These are phyloP conservation scores for Tautogolabrus adspersus DNA, from an alignment of 2,113 vertebrate species.

Conservation along the genomic window DNA sequence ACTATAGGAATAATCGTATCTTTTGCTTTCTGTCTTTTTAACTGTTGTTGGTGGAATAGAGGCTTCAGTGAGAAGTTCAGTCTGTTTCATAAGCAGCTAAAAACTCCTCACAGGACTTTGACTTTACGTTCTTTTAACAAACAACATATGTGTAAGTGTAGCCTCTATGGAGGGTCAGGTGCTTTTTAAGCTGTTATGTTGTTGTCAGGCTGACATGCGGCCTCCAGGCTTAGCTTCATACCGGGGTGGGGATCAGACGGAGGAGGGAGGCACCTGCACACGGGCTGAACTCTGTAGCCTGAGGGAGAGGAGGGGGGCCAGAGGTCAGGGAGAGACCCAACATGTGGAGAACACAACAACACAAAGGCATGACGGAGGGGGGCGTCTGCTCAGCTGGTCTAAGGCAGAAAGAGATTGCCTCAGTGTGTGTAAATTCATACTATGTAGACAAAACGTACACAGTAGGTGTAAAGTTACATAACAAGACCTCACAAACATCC, in stretches of 20 bases:
- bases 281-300: constrained; percentile 5
- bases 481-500: neutral
- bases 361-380: neutral
- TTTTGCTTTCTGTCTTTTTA: too few species aligned
- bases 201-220: constrained; percentile 19
- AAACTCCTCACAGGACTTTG: too few species aligned
- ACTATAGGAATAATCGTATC: too few species aligned
- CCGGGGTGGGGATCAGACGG: neutral
- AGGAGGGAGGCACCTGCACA: constrained; percentile 19
- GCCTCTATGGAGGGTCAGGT: constrained; percentile 26
- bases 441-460: neutral
- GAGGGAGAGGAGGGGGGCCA: neutral
- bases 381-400: constrained; percentile 6
- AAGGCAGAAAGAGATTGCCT: too few species aligned
- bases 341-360: constrained; percentile 15
- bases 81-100: too few species aligned
- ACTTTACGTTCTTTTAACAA: neutral
- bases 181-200: constrained; percentile 34
- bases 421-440: neutral
- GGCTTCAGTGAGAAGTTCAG: too few species aligned
- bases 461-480: neutral
- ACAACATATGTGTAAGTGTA: neutral
- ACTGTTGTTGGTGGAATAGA: too few species aligned
- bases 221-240: constrained; percentile 8
- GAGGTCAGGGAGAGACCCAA: constrained; percentile 22